These are phyloP conservation scores for Chelonia mydas DNA, from an alignment of 2,797 vertebrate species.

Conservation along the genomic window DNA sequence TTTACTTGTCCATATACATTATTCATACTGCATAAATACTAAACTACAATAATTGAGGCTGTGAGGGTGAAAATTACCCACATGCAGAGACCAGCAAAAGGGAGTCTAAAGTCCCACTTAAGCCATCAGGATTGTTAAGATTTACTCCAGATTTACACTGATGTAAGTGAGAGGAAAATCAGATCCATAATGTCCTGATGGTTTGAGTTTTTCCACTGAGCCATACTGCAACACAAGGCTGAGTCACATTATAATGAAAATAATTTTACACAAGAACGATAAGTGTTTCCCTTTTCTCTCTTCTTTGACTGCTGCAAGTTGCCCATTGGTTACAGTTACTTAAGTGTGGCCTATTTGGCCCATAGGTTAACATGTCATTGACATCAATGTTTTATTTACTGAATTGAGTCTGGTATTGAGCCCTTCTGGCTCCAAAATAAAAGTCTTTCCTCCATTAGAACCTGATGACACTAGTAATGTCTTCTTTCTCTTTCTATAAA, in stretches of 20 bases:
- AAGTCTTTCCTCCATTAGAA: constrained; percentile 5
- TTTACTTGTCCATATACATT: neutral
- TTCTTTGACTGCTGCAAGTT: neutral
- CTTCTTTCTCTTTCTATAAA: constrained; percentile 30
- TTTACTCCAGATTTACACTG: constrained; percentile 11
- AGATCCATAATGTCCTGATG: constrained; percentile 12
- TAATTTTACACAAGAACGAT: neutral
- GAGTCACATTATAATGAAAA: constrained; percentile 23
- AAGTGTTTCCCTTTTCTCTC: neutral
- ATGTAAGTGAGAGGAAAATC: constrained; percentile 22
- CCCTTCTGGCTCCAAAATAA: constrained; percentile 34
- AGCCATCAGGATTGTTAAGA: constrained; percentile 6
- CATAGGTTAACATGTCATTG: neutral
- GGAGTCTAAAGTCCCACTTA: neutral
- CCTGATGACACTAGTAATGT: neutral
- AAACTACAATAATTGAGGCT: neutral
- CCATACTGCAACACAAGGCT: constrained; percentile 7
- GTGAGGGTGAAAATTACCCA: neutral
- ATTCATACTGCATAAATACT: neutral
- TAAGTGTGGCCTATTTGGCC: neutral
- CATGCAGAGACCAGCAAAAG: neutral
- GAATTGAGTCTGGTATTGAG: neutral
- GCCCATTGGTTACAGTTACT: neutral
- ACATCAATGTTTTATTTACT: constrained; percentile 11
- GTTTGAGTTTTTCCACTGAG: neutral